phyloP scores from a whole-genome alignment of 2,888 invertebrate species.

The Trilocha varians region DNA sequence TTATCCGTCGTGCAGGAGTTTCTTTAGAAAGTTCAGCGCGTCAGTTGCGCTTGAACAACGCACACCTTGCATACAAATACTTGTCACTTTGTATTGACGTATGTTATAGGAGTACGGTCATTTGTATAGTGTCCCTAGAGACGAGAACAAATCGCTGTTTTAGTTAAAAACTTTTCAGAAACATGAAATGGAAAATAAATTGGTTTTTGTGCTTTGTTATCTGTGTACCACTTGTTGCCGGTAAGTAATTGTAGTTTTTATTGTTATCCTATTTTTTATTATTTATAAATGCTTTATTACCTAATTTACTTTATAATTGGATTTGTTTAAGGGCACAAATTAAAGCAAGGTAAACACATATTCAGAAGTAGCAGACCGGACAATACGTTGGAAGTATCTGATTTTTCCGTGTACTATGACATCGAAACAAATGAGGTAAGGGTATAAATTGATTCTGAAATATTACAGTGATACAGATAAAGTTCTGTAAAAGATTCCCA shows the following conservation, averaged over 20 bases:
- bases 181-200: slow-evolving; percentile 44
- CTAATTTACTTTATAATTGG: background rate
- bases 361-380: slow-evolving; percentile 28
- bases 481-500: too few species aligned
- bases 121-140: slow-evolving; percentile 62
- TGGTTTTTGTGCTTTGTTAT: slow-evolving; percentile 29
- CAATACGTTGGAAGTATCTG: slow-evolving; percentile 56
- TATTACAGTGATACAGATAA: too few species aligned
- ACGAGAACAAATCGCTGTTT: slow-evolving; percentile 31
- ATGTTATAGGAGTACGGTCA: slow-evolving; percentile 46
- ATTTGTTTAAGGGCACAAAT: slow-evolving; percentile 14
- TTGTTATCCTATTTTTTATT: background rate
- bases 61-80: slow-evolving; percentile 67
- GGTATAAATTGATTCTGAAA: too few species aligned
- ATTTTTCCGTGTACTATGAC: slow-evolving; percentile 65
- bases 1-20: slow-evolving; percentile 51
- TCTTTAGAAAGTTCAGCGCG: slow-evolving; percentile 71
- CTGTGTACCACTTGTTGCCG: slow-evolving; percentile 25
- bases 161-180: slow-evolving; percentile 26
- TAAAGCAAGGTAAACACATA: slow-evolving; percentile 18
- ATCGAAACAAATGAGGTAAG: slow-evolving; percentile 56
- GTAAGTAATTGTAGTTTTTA: slow-evolving; percentile 21
- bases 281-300: background rate
- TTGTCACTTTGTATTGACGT: slow-evolving; percentile 47
- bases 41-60: slow-evolving; percentile 49